Conservation (phyloP, 2,888 invertebrate genomes). For the Drosophila nigritarsus region DNA sequence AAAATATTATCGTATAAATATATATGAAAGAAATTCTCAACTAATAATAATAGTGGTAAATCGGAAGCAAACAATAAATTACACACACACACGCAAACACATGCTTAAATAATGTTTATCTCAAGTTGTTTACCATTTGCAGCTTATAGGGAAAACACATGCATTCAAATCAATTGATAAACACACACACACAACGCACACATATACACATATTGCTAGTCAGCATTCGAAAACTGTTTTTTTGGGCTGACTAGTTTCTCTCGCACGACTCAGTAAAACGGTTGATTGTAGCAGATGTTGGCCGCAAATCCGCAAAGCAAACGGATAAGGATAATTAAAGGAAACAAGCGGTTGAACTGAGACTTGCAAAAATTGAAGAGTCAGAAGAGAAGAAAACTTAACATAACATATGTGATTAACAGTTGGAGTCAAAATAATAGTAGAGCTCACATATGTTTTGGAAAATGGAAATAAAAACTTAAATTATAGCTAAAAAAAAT, state of each 20-base stretch:
- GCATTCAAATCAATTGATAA: background rate
- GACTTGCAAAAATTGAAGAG: conserved; percentile 12
- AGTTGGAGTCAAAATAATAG: background rate
- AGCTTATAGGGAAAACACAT: background rate
- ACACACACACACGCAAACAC: background rate
- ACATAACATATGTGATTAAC: background rate
- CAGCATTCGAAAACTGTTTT: conserved; percentile 2
- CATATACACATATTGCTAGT: conserved; percentile 2
- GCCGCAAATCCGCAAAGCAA: conserved; percentile 27
- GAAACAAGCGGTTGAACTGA: conserved; percentile 26
- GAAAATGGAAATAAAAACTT: background rate
- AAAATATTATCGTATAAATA: background rate
- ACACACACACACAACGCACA: conserved; percentile 3
- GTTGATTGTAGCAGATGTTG: conserved; percentile 62
- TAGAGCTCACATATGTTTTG: background rate
- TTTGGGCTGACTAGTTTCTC: conserved; percentile 35
- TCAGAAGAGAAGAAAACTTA: background rate
- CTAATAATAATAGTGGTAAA: background rate
- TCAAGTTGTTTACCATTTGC: background rate
- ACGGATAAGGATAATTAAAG: conserved; percentile 58
- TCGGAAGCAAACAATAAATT: background rate
- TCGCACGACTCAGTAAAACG: conserved; percentile 17
- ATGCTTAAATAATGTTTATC: background rate
- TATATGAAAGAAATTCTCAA: background rate
- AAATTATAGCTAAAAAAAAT: background rate